phyloP scores from a whole-genome alignment of 64 coral and sea anemone species.

The Platygyra sinensis region DNA sequence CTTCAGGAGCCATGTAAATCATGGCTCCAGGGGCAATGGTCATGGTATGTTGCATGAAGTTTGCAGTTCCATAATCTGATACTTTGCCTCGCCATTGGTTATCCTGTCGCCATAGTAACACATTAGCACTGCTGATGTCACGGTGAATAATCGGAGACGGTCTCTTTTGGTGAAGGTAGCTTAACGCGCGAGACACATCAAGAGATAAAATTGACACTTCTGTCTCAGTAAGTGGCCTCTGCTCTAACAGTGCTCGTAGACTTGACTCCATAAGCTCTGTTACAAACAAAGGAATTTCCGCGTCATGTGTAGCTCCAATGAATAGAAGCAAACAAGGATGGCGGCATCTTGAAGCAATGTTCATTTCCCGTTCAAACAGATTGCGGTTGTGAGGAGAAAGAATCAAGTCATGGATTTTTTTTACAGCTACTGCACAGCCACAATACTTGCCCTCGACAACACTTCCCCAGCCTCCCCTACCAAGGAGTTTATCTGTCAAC shows the following conservation, averaged over 20 bases:
- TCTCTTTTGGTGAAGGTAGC: slow-evolving; percentile 27
- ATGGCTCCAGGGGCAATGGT: slow-evolving; percentile 28
- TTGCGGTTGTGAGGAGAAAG: slow-evolving; percentile 36
- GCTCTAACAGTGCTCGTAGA: slow-evolving; percentile 2
- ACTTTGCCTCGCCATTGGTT: slow-evolving; percentile 45
- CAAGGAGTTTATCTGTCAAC: slow-evolving; percentile 29
- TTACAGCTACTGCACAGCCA: slow-evolving; percentile 60
- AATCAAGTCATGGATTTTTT: slow-evolving; percentile 62
- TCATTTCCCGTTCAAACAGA: slow-evolving; percentile 68
- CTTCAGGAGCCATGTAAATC: slow-evolving; percentile 46
- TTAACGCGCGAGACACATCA: slow-evolving; percentile 6
- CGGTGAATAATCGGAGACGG: slow-evolving; percentile 38
- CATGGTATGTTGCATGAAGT: slow-evolving; percentile 19
- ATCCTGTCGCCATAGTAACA: slow-evolving; percentile 53
- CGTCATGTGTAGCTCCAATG: slow-evolving; percentile 42
- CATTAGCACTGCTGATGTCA: slow-evolving; percentile 58
- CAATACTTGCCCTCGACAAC: slow-evolving; percentile 44
- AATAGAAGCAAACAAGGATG: slow-evolving; percentile 71
- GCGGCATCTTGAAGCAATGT: slow-evolving; percentile 68
- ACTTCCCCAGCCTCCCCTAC: slow-evolving; percentile 28
- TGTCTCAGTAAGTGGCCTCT: not conserved
- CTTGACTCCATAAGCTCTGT: slow-evolving; percentile 51
- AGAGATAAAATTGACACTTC: slow-evolving; percentile 26
- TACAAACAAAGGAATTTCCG: slow-evolving; percentile 41
- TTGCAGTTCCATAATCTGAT: slow-evolving; percentile 64